Evolutionary conservation across 2,888 invertebrate species (phyloP), one percentile per base, ranked within the genome.

Genomic region (Teinopalpus imperialis): DNA sequence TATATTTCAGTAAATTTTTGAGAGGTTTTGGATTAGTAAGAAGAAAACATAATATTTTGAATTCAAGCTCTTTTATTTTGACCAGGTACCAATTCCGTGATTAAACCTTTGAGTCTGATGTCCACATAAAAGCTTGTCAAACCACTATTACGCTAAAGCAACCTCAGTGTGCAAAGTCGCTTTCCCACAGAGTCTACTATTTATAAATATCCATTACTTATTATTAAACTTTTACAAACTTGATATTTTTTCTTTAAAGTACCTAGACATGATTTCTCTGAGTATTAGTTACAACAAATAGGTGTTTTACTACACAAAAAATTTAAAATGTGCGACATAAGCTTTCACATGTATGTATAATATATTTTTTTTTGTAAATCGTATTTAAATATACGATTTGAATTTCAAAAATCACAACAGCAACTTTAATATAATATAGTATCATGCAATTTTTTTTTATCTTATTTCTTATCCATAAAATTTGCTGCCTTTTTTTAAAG

Each of bases 11-110:
- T n/a, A n/a, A n/a, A n/a, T n/a, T n/a, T n/a, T n/a, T n/a, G n/a
- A n/a, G 8, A 9, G 8, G 8, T 5, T 4, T 34, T 9, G n/a
- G 18, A 18, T 6, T 29, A 24, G n/a, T 5, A 29, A 9, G 21
- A 29, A 31, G 52, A 54, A 43, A 40, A 27, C 30, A n/a, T n/a
- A 21, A 37, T 30, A 3, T 40, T 34, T 49, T 62, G 57, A 53
- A 65, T 77, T 74, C 76, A 88, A 87, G 87, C 87, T 83, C 78
- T 76, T 88, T 88, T 86, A 87, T 83, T 87, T 74, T 66, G 69
- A 79, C 71, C 76, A 77, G 66, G 68, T 69, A 72, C 68, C 63
- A 61, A 40, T 40, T 46, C 40, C 24, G 13, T n/a, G 43, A 34
- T 13, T 26, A n/a, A 12, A 18, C 18, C 20, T 34, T 13, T 13